A percentile compares a stretch with the other conserved stretches of the same genome.
phyloP scores from a whole-genome alignment of 2,888 invertebrate species.

The Mythimna loreyi region DNA sequence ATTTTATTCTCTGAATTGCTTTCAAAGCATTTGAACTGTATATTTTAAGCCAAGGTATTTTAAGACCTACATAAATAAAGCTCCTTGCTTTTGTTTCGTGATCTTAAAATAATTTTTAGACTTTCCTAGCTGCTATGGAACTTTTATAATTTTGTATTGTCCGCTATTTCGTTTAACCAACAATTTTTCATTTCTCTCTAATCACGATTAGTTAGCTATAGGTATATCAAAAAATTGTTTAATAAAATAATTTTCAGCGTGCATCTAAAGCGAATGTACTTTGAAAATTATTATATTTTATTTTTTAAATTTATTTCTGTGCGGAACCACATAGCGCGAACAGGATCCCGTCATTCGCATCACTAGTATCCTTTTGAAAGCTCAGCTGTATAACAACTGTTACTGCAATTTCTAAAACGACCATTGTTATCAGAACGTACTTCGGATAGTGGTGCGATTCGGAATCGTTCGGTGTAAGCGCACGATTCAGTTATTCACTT shows the following conservation, averaged over 20 bases:
- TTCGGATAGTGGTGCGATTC: conserved; percentile 24
- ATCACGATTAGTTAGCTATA: too few species aligned
- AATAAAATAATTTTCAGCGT: background rate
- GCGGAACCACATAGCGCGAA: background rate
- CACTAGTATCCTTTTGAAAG: conserved; percentile 24
- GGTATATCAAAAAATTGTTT: background rate
- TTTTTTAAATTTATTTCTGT: background rate
- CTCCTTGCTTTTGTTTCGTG: background rate
- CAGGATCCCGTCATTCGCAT: background rate
- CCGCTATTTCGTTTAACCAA: background rate
- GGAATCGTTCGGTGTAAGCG: conserved; percentile 26
- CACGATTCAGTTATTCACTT: conserved; percentile 34
- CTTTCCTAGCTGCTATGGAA: background rate
- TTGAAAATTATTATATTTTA: too few species aligned
- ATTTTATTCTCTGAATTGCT: background rate
- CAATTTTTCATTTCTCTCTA: background rate
- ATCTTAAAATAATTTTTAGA: background rate
- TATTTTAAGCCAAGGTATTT: background rate
- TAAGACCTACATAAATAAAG: background rate
- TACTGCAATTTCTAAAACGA: conserved; percentile 32
- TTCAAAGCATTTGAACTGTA: background rate
- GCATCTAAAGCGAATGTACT: too few species aligned
- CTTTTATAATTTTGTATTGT: background rate
- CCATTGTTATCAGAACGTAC: conserved; percentile 17
- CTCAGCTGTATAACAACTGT: conserved; percentile 18